Evolutionary conservation across 92 coral and sea anemone genomes (phyloP).

Genomic region (Plumapathes pennacea): DNA sequence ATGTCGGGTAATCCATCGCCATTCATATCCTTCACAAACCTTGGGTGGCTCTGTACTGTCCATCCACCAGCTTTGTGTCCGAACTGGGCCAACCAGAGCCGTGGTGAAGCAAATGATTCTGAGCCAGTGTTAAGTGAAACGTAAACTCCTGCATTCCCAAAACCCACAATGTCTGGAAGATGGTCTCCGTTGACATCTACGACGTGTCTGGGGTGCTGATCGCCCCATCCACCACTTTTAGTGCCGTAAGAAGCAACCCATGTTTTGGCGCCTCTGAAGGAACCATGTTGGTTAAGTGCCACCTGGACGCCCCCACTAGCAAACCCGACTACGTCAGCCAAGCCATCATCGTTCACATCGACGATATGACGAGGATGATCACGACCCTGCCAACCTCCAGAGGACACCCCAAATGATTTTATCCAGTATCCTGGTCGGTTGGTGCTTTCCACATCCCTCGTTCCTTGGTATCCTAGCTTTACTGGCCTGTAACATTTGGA

Average conservation of each 20-base stretch:
- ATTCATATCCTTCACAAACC: conserved; percentile 35
- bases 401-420: conserved; percentile 1
- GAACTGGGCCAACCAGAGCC: conserved; percentile 14
- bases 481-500: conserved; percentile 27
- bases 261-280: conserved; percentile 13
- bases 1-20: conserved; percentile 30
- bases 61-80: conserved; percentile 25
- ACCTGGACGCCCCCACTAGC: conserved; percentile 29
- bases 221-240: conserved; percentile 22
- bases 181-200: conserved; percentile 34
- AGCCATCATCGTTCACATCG: conserved; percentile 30
- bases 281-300: conserved; percentile 17
- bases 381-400: conserved; percentile 21
- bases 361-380: conserved; percentile 17
- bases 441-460: conserved; percentile 13
- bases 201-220: conserved; percentile 18
- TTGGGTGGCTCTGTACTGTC: conserved; percentile 16
- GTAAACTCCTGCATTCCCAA: conserved; percentile 22
- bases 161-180: conserved; percentile 27
- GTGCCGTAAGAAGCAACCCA: conserved; percentile 25
- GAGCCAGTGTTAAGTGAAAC: conserved; percentile 20
- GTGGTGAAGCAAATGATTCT: conserved; percentile 11
- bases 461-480: conserved; percentile 14
- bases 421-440: conserved; percentile 23
- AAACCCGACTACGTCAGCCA: conserved; percentile 31